Base-by-base conservation (phyloP, 2,888 invertebrate genomes). In the Epinotia ramella region DNA sequence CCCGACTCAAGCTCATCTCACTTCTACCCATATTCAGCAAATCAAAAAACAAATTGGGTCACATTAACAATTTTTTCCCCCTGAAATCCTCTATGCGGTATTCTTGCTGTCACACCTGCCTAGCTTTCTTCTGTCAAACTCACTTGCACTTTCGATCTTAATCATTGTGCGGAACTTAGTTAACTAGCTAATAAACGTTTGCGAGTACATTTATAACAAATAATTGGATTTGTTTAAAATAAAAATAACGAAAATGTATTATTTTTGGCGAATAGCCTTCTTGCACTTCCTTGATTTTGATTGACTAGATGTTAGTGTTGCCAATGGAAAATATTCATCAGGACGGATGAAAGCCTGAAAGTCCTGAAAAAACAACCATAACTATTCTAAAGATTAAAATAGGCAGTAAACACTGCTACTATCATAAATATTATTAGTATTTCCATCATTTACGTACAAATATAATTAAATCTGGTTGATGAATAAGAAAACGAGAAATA, bases 241-340 rank as follows among this genome's bases (percentile, higher is more conserved):
- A 87, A 87, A 89, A 88, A 86, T 85, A 89, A 89, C 84, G 87
- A 84, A 87, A 88, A 87, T 90, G 87, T 77, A 83, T 89, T 88
- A 88, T 83, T 87, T 84, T 83, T 87, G 82, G 86, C 83, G 83
- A 88, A 81, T 84, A 84, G 81, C 82, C 84, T 84, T 86, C 83
- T 87, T 89, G 91, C 91, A 93, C 91, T 92, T 93, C 89, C 91
- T 86, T 81, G 83, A 82, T 92, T 91, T 86, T 81, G 83, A 82
- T 92, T 91, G 91, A 91, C 89, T 91, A 88, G 86, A 76, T 76
- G 81, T 80, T 82, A 78, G 85, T 82, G 88, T 90, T 85, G 84
- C 87, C 81, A 89, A 83, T 79, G 69, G 80, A 80, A 80, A 89
- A 87, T 84, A 77, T 69, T 60, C 33, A 49, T 24, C n/a, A 24